Evolutionary conservation across 2,113 vertebrate species (phyloP).

Genomic region (Rhinoptilus africanus): DNA sequence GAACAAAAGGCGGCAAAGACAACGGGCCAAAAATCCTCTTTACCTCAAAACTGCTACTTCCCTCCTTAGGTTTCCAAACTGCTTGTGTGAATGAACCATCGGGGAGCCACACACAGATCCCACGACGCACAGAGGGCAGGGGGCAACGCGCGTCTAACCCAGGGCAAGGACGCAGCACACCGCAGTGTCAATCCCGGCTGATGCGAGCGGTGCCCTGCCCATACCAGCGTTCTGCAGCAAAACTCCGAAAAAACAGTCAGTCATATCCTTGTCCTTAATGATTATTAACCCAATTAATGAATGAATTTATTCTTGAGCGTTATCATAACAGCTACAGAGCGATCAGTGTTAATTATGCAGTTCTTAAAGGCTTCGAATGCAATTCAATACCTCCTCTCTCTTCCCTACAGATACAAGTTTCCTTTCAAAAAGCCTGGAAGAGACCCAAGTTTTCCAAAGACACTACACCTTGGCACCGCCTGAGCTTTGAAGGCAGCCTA

Average conservation of each 20-base stretch:
- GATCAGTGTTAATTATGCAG: not conserved
- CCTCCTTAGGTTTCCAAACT: not conserved
- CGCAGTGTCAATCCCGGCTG: not conserved
- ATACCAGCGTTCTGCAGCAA: not conserved
- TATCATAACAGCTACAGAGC: not conserved
- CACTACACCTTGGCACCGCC: not conserved
- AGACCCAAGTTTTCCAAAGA: not conserved
- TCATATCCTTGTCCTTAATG: not conserved
- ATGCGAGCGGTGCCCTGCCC: not conserved
- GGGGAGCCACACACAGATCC: too few species aligned
- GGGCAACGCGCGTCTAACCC: not conserved
- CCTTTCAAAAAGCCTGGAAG: not conserved
- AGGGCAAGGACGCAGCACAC: not conserved
- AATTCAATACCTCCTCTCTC: not conserved
- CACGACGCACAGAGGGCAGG: not conserved
- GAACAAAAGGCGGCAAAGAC: not conserved
- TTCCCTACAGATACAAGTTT: not conserved
- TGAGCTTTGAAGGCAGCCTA: not conserved
- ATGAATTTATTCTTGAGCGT: not conserved
- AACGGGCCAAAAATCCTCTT: not conserved
- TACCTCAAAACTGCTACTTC: not conserved
- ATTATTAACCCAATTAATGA: not conserved
- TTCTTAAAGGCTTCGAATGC: not conserved
- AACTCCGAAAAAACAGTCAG: not conserved
- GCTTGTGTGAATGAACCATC: not conserved